Evolutionary conservation across 2,797 vertebrate genomes (phyloP), one percentile per base, ranked within the genome.

Genomic region (Nyctalus aviator): DNA sequence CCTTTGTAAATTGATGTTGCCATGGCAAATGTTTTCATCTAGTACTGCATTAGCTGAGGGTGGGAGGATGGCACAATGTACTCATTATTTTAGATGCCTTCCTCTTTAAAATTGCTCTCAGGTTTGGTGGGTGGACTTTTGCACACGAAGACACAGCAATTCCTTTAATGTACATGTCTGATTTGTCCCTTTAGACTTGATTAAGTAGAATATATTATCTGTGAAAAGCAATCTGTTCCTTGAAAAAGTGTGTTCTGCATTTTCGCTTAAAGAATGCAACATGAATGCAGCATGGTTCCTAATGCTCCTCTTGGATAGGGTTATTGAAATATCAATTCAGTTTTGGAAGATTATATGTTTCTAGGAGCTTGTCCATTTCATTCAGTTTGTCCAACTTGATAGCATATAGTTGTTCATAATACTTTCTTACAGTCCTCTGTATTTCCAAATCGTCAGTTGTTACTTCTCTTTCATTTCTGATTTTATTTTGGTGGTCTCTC

Each of bases 241-340:
- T 89, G 8, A 76, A 85, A 95, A 91, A 90, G 18, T 2, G 0
- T 75, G 92, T 48, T 91, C 92, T 86, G 77, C 55, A 91, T 64
- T 85, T 66, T 46, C 25, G 13, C 83, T 55, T 77, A 84, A 93
- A 86, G 83, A 92, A 88, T 48, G n/a, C 72, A 91, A 48, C 90
- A 90, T 91, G 83, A 6, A 55, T 2, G 13, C 73, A 91, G 81
- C 96, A 95, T 21, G 37, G 68, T 94, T 96, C 62, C 8, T 57
- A 97, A 84, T 6, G 12, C 21, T 79, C 18, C 68, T 78, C 72
- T 25, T 81, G 81, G 94, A 72, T 18, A 88, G 44, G 53, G 81
- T 85, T 90, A 78, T 2, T 97, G 75, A 96, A 96, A 87, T 95
- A 90, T 91, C 68, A 96, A 93, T 95, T 91, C 90, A 79, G 37